These are phyloP conservation scores for Mactra quadrangularis DNA, from an alignment of 1,140 invertebrate genomes.

Conservation along the genomic window DNA sequence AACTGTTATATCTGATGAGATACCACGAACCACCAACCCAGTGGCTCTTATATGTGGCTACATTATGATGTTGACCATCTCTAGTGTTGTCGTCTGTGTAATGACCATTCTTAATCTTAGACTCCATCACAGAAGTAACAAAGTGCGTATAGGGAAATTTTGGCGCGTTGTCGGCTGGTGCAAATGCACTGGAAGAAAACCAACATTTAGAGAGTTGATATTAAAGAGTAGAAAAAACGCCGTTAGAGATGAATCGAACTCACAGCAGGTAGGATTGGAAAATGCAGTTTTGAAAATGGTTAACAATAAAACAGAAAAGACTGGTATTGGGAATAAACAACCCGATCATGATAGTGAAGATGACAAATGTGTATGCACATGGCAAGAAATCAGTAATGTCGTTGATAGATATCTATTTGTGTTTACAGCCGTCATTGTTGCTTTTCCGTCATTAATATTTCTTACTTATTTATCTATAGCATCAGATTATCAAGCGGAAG, in stretches of 20 bases:
- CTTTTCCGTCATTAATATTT: background rate
- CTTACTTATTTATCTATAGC: background rate
- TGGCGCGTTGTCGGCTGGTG: no score
- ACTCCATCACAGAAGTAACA: background rate
- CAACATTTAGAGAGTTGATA: background rate
- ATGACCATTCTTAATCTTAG: slow-evolving; percentile 31
- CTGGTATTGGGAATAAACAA: background rate
- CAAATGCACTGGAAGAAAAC: background rate
- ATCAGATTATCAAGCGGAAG: background rate
- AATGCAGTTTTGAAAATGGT: background rate
- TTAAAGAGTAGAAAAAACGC: background rate
- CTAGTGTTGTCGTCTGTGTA: slow-evolving; percentile 20
- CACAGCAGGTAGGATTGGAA: background rate
- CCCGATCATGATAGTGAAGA: background rate
- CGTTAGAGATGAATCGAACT: background rate
- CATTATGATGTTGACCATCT: slow-evolving; percentile 40
- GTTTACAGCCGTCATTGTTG: background rate
- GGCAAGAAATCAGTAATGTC: background rate
- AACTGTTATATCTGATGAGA: slow-evolving; percentile 22
- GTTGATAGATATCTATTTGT: background rate
- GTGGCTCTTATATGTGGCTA: slow-evolving; percentile 81
- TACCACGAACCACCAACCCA: slow-evolving; percentile 54
- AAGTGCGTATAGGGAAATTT: background rate
- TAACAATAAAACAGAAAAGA: background rate
- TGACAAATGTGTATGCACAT: background rate